phyloP scores from a whole-genome alignment of 1,140 invertebrate genomes.

The Heliconius congener region DNA sequence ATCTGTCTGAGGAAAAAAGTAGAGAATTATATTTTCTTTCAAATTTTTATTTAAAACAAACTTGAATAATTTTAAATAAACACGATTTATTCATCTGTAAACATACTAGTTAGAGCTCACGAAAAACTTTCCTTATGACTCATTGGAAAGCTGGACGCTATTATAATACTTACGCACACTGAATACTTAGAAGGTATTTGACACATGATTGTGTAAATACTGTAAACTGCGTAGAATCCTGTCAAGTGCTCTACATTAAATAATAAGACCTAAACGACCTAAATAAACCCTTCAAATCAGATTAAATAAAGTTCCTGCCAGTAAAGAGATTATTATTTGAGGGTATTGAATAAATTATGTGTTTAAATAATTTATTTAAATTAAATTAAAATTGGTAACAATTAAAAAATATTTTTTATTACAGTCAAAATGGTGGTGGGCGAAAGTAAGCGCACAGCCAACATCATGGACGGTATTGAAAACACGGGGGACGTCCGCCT shows the following conservation, averaged over 20 bases:
- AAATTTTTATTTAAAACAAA: too few species aligned
- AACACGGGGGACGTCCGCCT: conserved; percentile 90
- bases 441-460: conserved; percentile 84
- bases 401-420: conserved; percentile 51
- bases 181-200: background rate
- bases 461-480: conserved; percentile 93
- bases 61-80: background rate
- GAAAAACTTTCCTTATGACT: conserved; percentile 21
- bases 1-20: background rate
- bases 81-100: background rate
- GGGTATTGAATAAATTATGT: background rate
- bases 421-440: conserved; percentile 88
- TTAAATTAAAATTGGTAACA: background rate
- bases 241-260: background rate
- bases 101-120: background rate
- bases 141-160: conserved; percentile 23
- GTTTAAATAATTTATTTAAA: background rate
- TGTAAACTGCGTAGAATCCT: conserved; percentile 5
- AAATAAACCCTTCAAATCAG: background rate
- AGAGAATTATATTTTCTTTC: too few species aligned
- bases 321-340: background rate
- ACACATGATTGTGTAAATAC: conserved; percentile 4
- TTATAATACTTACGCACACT: background rate
- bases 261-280: conserved; percentile 11
- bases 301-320: background rate